Conservation (phyloP, 1,140 invertebrate genomes). For the Mercenaria mercenaria region DNA sequence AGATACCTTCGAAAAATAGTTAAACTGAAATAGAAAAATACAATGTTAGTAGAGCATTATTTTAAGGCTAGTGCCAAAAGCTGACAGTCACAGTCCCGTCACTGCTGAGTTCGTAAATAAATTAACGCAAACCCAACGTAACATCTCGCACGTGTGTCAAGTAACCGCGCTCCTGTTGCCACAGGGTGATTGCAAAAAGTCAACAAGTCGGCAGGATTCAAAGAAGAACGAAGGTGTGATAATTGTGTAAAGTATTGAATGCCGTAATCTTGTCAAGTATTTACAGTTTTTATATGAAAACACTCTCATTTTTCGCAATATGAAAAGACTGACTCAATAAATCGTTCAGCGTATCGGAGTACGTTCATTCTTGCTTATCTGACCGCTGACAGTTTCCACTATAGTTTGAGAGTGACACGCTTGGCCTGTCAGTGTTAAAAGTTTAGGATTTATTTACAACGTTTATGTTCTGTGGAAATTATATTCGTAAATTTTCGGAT, state of each 20-base stretch:
- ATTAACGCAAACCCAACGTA: not conserved
- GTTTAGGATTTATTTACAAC: conserved; percentile 39
- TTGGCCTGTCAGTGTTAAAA: not conserved
- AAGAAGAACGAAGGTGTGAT: conserved; percentile 12
- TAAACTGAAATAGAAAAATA: no score
- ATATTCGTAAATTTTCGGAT: conserved; percentile 11
- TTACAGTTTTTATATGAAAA: conserved; percentile 47
- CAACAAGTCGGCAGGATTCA: not conserved
- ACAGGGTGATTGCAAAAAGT: not conserved
- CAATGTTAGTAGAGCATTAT: no score
- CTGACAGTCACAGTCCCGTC: no score
- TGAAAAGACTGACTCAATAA: conserved; percentile 23
- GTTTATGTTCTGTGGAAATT: conserved; percentile 38
- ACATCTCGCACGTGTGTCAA: not conserved
- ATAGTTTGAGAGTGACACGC: conserved; percentile 43
- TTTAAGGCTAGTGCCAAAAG: no score
- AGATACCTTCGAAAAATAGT: no score
- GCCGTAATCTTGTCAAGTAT: conserved; percentile 40
- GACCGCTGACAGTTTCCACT: conserved; percentile 43
- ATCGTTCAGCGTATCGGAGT: not conserved
- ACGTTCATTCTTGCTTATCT: conserved; percentile 20
- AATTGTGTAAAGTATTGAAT: conserved; percentile 39
- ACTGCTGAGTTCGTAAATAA: no score
- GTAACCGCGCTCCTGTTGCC: not conserved
- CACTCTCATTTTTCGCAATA: conserved; percentile 40